Evolutionary conservation across 2,113 vertebrate genomes (phyloP).

Genomic region (Coptodon bakossiorum): DNA sequence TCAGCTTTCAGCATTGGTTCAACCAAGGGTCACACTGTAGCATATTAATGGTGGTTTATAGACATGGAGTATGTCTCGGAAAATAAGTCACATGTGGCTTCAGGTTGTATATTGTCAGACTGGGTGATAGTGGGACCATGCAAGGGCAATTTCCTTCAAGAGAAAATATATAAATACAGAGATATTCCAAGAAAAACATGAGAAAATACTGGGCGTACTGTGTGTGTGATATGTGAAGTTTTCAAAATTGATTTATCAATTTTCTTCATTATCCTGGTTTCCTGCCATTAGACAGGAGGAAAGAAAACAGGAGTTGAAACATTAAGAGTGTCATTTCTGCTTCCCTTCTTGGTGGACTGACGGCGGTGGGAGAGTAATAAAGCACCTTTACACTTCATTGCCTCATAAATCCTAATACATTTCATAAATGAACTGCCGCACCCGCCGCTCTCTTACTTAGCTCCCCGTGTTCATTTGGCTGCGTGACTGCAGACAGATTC

Average conservation of each 20-base stretch:
- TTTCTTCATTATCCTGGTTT: constrained; percentile 7
- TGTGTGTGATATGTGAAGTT: not conserved
- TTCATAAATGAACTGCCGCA: constrained; percentile 60
- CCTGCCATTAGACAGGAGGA: constrained; percentile 22
- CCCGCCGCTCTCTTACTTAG: constrained; percentile 36
- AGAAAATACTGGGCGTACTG: not conserved
- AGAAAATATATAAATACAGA: not conserved
- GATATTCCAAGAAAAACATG: not conserved
- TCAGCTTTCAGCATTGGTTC: constrained; percentile 31
- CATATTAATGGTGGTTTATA: not conserved
- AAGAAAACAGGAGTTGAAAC: constrained; percentile 31
- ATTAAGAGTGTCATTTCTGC: constrained; percentile 45
- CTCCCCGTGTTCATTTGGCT: constrained; percentile 45
- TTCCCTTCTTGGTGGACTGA: constrained; percentile 43
- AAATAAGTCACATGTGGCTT: not conserved
- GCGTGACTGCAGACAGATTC: constrained; percentile 47
- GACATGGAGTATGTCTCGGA: not conserved
- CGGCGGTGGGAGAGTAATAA: constrained; percentile 47
- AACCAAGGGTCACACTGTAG: constrained; percentile 3
- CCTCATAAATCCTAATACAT: constrained; percentile 70
- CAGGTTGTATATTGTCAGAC: not conserved
- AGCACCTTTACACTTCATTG: constrained; percentile 59
- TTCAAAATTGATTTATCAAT: not conserved
- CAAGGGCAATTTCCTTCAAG: not conserved
- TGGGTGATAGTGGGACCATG: not conserved